Conservation (phyloP, 1,140 invertebrate species). For the Trichonephila clavata region DNA sequence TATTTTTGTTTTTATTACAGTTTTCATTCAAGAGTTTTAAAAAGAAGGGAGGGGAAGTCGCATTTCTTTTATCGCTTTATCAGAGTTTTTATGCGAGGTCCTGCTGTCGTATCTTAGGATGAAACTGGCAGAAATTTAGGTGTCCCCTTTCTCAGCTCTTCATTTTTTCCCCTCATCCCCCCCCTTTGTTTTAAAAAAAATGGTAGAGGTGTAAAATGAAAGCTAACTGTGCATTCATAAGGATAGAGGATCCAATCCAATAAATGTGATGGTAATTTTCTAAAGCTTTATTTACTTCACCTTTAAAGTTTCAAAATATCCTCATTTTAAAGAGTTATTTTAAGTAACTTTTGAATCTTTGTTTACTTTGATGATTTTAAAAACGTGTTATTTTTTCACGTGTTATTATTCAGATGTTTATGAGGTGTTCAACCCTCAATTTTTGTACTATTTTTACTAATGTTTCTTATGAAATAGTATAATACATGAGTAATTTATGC, state of each 20-base stretch:
- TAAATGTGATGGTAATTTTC: background rate
- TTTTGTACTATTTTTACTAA: too few species aligned
- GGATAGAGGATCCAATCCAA: background rate
- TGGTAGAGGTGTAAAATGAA: background rate
- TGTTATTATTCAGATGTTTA: too few species aligned
- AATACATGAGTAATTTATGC: too few species aligned
- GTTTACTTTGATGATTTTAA: too few species aligned
- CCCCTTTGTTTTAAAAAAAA: background rate
- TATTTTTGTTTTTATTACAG: conserved; percentile 25
- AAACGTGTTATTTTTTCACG: too few species aligned
- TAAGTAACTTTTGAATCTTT: too few species aligned
- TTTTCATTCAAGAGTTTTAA: background rate
- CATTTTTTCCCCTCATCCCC: background rate
- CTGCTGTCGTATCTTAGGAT: conserved; percentile 29
- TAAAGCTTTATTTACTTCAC: background rate
- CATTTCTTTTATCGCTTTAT: conserved; percentile 39
- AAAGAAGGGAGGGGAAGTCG: background rate
- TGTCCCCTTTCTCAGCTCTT: background rate
- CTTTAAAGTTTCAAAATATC: background rate
- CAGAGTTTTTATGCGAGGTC: conserved; percentile 12
- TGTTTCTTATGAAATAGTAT: too few species aligned
- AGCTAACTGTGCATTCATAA: background rate
- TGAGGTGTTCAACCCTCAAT: too few species aligned
- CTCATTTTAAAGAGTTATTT: too few species aligned
- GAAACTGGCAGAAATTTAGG: background rate